Evolutionary conservation across 1,140 invertebrate genomes (phyloP).

Genomic region (Drosophila pandora): DNA sequence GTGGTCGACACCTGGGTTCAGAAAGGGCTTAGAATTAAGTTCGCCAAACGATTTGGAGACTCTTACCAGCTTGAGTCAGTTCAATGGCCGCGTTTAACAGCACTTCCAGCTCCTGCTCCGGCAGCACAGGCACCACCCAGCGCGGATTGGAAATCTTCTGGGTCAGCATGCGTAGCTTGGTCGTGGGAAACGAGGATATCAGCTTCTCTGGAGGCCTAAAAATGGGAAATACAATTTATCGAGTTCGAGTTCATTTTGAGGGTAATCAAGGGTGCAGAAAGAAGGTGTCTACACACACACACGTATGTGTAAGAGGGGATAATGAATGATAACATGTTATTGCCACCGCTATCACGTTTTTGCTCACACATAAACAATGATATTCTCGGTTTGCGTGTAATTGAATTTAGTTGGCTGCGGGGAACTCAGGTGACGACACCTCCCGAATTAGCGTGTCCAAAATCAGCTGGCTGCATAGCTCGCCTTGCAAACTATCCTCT

Average conservation of each 20-base stretch:
- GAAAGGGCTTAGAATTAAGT: background rate
- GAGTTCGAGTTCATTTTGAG: too few relatives aligned
- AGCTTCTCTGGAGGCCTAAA: conserved; percentile 76
- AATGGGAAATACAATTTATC: too few relatives aligned
- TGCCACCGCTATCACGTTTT: conserved; percentile 26
- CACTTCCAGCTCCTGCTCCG: conserved; percentile 97
- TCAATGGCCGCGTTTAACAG: conserved; percentile 95
- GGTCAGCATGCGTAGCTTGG: conserved; percentile 93
- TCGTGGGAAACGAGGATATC: conserved; percentile 89
- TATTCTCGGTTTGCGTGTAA: conserved; percentile 7
- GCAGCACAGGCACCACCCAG: conserved; percentile 98
- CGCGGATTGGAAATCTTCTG: conserved; percentile 97
- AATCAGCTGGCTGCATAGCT: conserved; percentile 20
- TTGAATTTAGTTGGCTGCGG: conserved; percentile 8
- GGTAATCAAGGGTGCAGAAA: background rate
- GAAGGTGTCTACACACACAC: conserved; percentile 1
- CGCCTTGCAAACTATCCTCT: background rate
- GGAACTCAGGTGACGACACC: conserved; percentile 31
- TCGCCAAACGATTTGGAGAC: background rate
- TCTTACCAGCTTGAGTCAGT: conserved; percentile 90
- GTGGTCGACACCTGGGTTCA: conserved; percentile 91
- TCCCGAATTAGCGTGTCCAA: conserved; percentile 23
- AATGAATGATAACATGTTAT: conserved; percentile 21
- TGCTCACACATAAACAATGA: conserved; percentile 1
- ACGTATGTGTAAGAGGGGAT: background rate